Evolutionary conservation across 2,113 vertebrate species (phyloP).

Genomic region (Chauna torquata): DNA sequence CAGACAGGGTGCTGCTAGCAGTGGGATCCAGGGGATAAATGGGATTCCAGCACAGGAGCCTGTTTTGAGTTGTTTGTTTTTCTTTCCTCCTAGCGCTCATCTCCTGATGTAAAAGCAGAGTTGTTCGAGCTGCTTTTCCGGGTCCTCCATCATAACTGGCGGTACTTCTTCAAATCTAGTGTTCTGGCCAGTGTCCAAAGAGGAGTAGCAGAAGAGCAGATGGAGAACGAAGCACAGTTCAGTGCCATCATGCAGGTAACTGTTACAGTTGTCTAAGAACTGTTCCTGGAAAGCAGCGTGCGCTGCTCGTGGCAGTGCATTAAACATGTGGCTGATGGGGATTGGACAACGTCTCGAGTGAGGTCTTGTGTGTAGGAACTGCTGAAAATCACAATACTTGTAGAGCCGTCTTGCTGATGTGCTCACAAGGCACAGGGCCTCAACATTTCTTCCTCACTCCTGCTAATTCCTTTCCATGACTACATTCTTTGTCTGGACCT

Average conservation of each 20-base stretch:
- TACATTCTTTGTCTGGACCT: background rate
- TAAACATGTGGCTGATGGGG: background rate
- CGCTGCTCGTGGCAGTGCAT: fast-evolving
- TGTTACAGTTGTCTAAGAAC: fast-evolving
- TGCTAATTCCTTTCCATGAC: background rate
- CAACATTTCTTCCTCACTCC: background rate
- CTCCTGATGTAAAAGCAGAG: slow-evolving; percentile 95
- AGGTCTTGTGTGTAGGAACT: background rate
- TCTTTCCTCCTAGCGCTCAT: slow-evolving; percentile 83
- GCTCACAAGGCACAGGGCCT: background rate
- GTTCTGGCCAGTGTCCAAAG: slow-evolving; percentile 92
- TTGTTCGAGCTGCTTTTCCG: slow-evolving; percentile 97
- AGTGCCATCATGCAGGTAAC: slow-evolving; percentile 96
- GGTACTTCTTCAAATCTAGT: slow-evolving; percentile 96
- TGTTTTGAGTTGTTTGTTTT: background rate
- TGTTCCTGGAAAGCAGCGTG: fast-evolving
- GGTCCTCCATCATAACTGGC: slow-evolving; percentile 97
- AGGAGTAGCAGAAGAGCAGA: slow-evolving; percentile 87
- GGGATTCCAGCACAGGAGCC: background rate
- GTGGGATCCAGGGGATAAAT: background rate
- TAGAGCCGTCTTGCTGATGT: background rate
- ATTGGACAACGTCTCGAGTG: background rate
- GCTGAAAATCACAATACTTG: background rate
- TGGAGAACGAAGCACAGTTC: slow-evolving; percentile 97
- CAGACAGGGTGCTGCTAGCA: background rate